A percentile compares a stretch with the other conserved stretches of the same genome.
Conservation (phyloP, 2,113 vertebrate species). For the Romanogobio albipinnatus region DNA sequence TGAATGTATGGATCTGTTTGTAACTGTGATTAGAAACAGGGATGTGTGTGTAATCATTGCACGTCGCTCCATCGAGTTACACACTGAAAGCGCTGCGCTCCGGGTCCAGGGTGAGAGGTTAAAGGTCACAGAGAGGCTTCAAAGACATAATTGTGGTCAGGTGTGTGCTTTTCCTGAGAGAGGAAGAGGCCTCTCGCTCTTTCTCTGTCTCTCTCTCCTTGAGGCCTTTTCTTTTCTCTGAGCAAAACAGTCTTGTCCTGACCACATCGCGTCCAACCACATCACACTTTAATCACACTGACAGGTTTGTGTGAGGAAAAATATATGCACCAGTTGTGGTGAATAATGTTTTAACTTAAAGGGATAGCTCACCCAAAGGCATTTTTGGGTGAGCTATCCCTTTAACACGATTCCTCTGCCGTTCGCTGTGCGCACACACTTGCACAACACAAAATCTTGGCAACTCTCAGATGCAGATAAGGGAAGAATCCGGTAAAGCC, state of each 20-base stretch:
- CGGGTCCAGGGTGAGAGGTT: slow-evolving; percentile 31
- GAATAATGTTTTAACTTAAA: slow-evolving; percentile 36
- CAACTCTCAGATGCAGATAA: slow-evolving; percentile 44
- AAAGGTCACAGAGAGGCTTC: slow-evolving; percentile 52
- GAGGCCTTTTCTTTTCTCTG: slow-evolving; percentile 25
- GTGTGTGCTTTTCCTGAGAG: slow-evolving; percentile 54
- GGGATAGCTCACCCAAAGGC: too few species aligned
- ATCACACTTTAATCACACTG: slow-evolving; percentile 41
- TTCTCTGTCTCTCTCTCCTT: slow-evolving; percentile 49
- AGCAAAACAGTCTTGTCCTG: slow-evolving; percentile 49
- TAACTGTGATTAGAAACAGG: slow-evolving; percentile 47
- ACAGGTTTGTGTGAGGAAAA: background rate
- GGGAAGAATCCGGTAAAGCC: background rate
- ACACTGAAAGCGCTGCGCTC: slow-evolving; percentile 36
- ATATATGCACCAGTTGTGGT: background rate
- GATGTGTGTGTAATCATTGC: slow-evolving; percentile 56
- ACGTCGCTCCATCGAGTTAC: slow-evolving; percentile 19
- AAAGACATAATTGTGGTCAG: slow-evolving; percentile 58
- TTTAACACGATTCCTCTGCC: background rate
- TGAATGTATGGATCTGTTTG: slow-evolving; percentile 9
- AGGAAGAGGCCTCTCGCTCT: slow-evolving; percentile 55
- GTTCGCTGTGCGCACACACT: background rate
- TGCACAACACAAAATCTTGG: slow-evolving; percentile 49
- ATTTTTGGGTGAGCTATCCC: too few species aligned
- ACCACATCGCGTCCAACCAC: background rate